Conservation (phyloP, 2,888 invertebrate species). For the Heliconius ismenius region DNA sequence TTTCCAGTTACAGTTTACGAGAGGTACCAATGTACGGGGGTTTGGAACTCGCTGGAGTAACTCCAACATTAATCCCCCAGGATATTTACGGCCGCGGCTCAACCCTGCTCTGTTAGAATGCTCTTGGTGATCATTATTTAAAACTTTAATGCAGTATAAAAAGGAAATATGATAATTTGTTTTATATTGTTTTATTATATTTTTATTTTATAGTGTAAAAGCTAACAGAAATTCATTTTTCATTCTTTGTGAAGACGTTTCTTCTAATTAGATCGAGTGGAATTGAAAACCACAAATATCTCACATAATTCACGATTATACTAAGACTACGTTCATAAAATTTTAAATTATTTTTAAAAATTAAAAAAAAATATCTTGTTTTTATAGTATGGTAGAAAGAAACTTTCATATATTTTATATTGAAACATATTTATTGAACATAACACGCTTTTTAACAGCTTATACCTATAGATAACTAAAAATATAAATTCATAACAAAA, state of each 20-base stretch:
- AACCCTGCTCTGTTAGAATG: conserved; percentile 48
- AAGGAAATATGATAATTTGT: background rate
- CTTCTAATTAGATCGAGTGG: too few relatives aligned
- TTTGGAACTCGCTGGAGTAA: conserved; percentile 43
- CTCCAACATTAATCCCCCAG: conserved; percentile 51
- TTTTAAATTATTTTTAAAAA: background rate
- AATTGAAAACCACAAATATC: too few relatives aligned
- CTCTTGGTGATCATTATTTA: conserved; percentile 15
- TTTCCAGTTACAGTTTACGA: conserved; percentile 46
- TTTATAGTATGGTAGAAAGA: too few relatives aligned
- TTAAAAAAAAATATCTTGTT: too few relatives aligned
- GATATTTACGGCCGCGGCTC: conserved; percentile 53
- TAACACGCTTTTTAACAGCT: background rate
- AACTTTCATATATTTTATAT: background rate
- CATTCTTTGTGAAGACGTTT: background rate
- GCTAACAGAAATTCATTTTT: background rate
- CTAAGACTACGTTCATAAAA: background rate
- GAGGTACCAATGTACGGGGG: conserved; percentile 32
- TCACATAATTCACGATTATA: background rate
- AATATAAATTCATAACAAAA: conserved; percentile 6
- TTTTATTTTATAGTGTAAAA: background rate
- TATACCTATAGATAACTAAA: background rate
- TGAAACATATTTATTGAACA: background rate
- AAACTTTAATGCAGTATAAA: background rate
- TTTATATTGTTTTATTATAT: background rate